These are phyloP conservation scores for Leptodactylus fuscus DNA, from an alignment of 2,113 vertebrate genomes.

Conservation along the genomic window DNA sequence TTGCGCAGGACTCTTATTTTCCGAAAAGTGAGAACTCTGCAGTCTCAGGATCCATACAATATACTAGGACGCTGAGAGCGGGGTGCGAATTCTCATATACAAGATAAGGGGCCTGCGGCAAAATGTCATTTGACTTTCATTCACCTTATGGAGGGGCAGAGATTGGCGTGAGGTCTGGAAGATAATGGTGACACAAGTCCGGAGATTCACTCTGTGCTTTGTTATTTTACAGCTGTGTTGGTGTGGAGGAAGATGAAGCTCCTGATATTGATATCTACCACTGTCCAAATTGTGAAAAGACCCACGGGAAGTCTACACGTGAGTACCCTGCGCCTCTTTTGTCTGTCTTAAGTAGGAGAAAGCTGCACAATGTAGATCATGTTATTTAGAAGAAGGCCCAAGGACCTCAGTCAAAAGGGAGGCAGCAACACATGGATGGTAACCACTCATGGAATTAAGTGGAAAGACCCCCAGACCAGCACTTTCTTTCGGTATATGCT, in stretches of 20 bases:
- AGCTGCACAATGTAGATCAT: background rate
- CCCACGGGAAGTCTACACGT: conserved; percentile 94
- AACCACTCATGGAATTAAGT: background rate
- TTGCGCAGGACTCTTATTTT: background rate
- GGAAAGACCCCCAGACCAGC: background rate
- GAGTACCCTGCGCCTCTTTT: conserved; percentile 69
- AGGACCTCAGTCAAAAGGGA: background rate
- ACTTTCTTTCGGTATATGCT: too few species aligned
- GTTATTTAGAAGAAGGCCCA: too few species aligned
- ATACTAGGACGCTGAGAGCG: background rate
- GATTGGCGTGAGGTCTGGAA: background rate
- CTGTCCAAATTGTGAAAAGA: conserved; percentile 97
- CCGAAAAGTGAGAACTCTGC: too few species aligned
- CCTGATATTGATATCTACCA: conserved; percentile 98
- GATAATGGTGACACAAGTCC: background rate
- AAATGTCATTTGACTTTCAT: background rate
- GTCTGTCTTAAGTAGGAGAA: background rate
- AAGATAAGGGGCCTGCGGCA: background rate
- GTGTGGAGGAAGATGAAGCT: conserved; percentile 95
- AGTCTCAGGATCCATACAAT: background rate
- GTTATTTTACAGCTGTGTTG: conserved; percentile 86
- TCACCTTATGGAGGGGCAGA: background rate
- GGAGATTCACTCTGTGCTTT: background rate
- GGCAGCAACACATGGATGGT: background rate
- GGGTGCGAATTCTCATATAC: background rate